Conservation (phyloP, 2,797 vertebrate genomes). For the Danio albolineatus region DNA sequence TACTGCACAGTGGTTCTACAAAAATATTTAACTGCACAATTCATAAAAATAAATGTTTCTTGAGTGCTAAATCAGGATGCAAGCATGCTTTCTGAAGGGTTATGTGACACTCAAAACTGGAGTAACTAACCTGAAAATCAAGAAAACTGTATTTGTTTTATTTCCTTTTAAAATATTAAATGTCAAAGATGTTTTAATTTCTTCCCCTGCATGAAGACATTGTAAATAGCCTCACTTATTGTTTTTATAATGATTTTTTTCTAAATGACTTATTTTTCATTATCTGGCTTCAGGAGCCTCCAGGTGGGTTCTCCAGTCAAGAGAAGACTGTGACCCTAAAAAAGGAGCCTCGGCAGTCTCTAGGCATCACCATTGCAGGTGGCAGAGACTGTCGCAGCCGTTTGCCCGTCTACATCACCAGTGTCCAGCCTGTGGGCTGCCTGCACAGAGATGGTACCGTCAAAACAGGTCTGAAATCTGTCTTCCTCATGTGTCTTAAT, state of each 20-base stretch:
- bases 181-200: too few species aligned
- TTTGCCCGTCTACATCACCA: conserved; percentile 92
- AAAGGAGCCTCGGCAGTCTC: conserved; percentile 90
- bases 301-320: conserved; percentile 83
- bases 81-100: background rate
- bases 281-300: conserved; percentile 80
- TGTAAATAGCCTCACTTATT: too few species aligned
- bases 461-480: conserved; percentile 81
- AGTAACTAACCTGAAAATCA: background rate
- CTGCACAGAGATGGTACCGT: conserved; percentile 90
- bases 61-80: background rate
- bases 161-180: too few species aligned
- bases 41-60: background rate
- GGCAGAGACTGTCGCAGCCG: conserved; percentile 89
- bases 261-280: conserved; percentile 13
- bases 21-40: background rate
- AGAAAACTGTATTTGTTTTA: too few species aligned
- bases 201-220: too few species aligned
- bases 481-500: background rate
- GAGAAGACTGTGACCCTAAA: conserved; percentile 90
- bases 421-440: conserved; percentile 92
- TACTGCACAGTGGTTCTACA: background rate
- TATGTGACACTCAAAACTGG: background rate
- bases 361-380: conserved; percentile 94
- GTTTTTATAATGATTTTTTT: background rate